Conservation (phyloP, 1,140 invertebrate species). For the Latrodectus geometricus region DNA sequence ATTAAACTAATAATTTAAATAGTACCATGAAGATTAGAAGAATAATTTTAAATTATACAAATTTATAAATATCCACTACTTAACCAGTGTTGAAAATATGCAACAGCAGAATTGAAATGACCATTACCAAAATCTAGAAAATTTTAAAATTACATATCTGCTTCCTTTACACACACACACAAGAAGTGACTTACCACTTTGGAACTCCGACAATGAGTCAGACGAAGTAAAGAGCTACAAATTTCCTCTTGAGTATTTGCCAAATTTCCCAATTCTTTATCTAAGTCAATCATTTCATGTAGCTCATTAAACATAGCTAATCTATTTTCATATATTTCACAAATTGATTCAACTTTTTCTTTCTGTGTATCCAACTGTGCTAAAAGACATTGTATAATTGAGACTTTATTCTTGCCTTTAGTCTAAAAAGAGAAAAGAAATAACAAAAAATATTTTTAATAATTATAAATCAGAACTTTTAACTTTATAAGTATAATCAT, state of each 20-base stretch:
- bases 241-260: conserved; percentile 3
- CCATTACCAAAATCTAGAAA: too few relatives aligned
- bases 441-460: background rate
- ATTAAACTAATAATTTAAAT: too few relatives aligned
- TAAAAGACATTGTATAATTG: conserved; percentile 37
- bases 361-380: conserved; percentile 17
- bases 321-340: conserved; percentile 31
- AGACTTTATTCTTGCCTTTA: background rate
- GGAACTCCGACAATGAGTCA: background rate
- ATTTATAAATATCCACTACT: too few relatives aligned
- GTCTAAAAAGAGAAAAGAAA: conserved; percentile 27
- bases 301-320: conserved; percentile 21
- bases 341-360: conserved; percentile 33
- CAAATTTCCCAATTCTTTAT: background rate
- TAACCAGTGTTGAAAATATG: too few relatives aligned
- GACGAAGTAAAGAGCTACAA: background rate
- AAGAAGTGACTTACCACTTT: background rate
- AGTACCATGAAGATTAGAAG: too few relatives aligned
- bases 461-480: background rate
- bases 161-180: background rate
- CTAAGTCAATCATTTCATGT: background rate
- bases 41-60: too few relatives aligned
- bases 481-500: background rate
- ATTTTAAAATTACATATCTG: background rate
- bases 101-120: too few relatives aligned